Conservation (phyloP, 2,113 vertebrate genomes). For the Pseudorasbora parva region DNA sequence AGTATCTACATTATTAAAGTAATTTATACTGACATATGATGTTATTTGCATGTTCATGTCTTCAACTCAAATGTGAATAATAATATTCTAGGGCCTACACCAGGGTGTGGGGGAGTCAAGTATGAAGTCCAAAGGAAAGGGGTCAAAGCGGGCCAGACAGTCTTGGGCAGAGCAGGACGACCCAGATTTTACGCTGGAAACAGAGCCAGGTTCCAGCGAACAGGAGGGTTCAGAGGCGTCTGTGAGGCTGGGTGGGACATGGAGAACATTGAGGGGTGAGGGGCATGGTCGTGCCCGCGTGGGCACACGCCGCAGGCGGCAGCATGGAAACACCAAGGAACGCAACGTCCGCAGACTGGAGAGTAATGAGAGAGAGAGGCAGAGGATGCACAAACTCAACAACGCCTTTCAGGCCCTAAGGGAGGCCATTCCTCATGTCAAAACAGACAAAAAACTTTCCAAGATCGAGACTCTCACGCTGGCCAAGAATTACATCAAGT, state of each 20-base stretch:
- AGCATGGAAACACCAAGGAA: slow-evolving; percentile 74
- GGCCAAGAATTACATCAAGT: slow-evolving; percentile 98
- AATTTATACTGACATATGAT: not conserved
- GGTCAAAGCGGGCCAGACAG: slow-evolving; percentile 74
- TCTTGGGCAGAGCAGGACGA: slow-evolving; percentile 67
- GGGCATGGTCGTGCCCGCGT: slow-evolving; percentile 22
- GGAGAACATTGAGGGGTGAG: slow-evolving; percentile 58
- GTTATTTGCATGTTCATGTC: not conserved
- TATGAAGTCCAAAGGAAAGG: slow-evolving; percentile 93
- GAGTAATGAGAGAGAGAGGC: slow-evolving; percentile 94
- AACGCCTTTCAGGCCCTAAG: slow-evolving; percentile 94
- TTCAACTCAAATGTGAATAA: not conserved
- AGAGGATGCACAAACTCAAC: slow-evolving; percentile 99
- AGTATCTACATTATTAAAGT: not conserved
- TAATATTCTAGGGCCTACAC: slow-evolving; percentile 43
- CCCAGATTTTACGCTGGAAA: slow-evolving; percentile 69
- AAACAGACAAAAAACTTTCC: slow-evolving; percentile 93
- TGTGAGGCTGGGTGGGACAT: slow-evolving; percentile 68
- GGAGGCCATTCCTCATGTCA: slow-evolving; percentile 93
- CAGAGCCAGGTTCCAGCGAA: slow-evolving; percentile 75
- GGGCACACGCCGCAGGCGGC: slow-evolving; percentile 62
- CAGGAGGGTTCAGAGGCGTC: slow-evolving; percentile 81
- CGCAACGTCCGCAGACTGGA: slow-evolving; percentile 88
- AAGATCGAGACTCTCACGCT: slow-evolving; percentile 98
- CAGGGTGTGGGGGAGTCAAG: slow-evolving; percentile 53